phyloP scores from a whole-genome alignment of 2,113 vertebrate genomes.

The Pteropus alecto region DNA sequence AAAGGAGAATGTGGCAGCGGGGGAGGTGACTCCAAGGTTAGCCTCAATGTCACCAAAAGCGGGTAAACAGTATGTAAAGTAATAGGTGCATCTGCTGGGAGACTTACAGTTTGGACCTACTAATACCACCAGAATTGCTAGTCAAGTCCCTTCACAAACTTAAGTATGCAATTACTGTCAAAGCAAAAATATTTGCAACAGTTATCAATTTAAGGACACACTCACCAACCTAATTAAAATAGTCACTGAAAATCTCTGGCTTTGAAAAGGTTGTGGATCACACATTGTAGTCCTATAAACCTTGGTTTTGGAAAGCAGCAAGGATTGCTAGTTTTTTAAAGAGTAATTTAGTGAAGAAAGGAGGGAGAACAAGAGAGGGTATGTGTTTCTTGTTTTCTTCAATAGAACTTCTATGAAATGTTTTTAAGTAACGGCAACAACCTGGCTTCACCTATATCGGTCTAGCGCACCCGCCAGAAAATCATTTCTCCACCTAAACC shows the following conservation, averaged over 20 bases:
- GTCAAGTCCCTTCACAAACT: slow-evolving; percentile 43
- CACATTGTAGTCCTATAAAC: not conserved
- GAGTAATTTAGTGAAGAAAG: not conserved
- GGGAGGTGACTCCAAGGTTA: slow-evolving; percentile 99
- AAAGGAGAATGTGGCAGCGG: slow-evolving; percentile 99
- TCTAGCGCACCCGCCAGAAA: not conserved
- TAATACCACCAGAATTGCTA: slow-evolving; percentile 19
- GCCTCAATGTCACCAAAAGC: slow-evolving; percentile 98
- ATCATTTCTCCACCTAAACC: not conserved
- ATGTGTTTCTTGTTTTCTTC: not conserved
- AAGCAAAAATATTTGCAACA: slow-evolving; percentile 93
- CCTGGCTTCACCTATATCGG: not conserved
- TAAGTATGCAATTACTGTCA: slow-evolving; percentile 92
- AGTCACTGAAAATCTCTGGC: not conserved
- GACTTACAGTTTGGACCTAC: not conserved
- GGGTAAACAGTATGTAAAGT: slow-evolving; percentile 94
- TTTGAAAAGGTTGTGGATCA: not conserved
- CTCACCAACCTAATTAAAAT: not conserved
- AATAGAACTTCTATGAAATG: not conserved
- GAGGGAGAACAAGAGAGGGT: not conserved
- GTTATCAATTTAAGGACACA: not conserved
- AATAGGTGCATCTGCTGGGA: slow-evolving; percentile 97
- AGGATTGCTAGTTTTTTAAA: not conserved
- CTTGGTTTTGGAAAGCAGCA: not conserved
- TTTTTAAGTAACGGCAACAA: not conserved